Base-by-base conservation (phyloP, 2,888 invertebrate genomes). In the Pemphredon lugubris region DNA sequence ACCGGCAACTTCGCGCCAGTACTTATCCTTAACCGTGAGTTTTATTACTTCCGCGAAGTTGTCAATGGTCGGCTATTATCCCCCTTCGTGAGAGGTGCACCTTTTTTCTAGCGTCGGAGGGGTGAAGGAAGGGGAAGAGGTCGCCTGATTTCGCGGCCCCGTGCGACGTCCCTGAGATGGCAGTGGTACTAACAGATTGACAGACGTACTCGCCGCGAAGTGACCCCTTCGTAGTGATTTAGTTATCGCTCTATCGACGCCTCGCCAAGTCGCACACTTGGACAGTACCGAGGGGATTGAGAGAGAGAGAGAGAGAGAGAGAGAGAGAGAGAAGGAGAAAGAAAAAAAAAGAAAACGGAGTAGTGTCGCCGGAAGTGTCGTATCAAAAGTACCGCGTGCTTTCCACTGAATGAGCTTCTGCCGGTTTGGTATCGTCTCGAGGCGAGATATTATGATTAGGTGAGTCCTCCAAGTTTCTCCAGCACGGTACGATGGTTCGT, bases 391-490 rank as follows among this genome's bases (percentile, higher is more conserved):
- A 58, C 51, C 64, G 72, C 54, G 68, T 26, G 23, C 30, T 72
- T 59, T 68, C n/a, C 54, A 39, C 54, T 80, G 82, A 86, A 86
- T 82, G 82, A 84, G 82, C 77, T 84, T 74, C 81, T 82, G 79
- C 82, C 68, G 80, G 75, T 81, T 75, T 77, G 74, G 53, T 54
- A 73, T 77, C 66, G 74, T 67, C 71, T 79, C 71, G 81, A 82
- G 84, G 68, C 80, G 82, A 81, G 86, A 83, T 89, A 89, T 89
- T 89, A 89, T 89, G 89, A 87, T 88, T 88, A 89, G 89, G 89
- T 89, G 79, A 88, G 88, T 84, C 57, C 45, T 14, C 18, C 23
- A 32, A 18, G 1, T 23, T 18, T 7, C 5, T 42, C 37, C 11
- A 11, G 9, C 6, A 18, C 34, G 13, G 13, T n/a, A n/a, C 20